A percentile compares a stretch with the other conserved stretches of the same genome.
These are phyloP conservation scores for Leptosomus discolor DNA, from an alignment of 2,113 vertebrate genomes.

Conservation along the genomic window DNA sequence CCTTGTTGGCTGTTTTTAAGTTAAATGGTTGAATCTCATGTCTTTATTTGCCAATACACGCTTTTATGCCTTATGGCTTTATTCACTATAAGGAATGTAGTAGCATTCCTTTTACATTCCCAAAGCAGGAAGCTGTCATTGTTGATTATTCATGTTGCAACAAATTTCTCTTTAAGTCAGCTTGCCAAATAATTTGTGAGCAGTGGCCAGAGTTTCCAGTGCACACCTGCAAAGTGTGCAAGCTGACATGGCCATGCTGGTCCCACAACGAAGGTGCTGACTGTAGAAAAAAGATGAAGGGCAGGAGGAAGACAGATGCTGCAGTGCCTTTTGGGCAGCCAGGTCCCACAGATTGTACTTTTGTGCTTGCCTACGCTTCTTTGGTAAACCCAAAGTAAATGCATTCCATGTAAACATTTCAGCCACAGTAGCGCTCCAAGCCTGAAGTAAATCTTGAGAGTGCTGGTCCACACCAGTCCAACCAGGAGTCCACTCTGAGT, in stretches of 20 bases:
- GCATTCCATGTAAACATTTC: not conserved
- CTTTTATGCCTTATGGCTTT: not conserved
- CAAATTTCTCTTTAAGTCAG: not conserved
- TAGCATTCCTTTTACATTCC: not conserved
- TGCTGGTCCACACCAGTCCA: not conserved
- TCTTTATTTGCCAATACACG: not conserved
- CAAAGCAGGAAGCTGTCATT: not conserved
- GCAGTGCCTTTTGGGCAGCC: rapidly evolving
- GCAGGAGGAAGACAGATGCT: not conserved
- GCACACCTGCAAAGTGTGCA: not conserved
- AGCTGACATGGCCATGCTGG: not conserved
- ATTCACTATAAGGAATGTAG: not conserved
- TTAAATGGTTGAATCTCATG: not conserved
- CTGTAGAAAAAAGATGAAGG: not conserved
- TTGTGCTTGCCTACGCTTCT: not conserved
- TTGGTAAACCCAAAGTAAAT: not conserved
- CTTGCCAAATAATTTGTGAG: not conserved
- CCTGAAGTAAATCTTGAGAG: not conserved
- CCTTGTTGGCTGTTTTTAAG: not conserved
- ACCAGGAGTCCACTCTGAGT: not conserved
- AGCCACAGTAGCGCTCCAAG: not conserved
- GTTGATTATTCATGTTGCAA: not conserved
- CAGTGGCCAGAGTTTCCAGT: not conserved
- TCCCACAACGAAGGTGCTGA: not conserved
- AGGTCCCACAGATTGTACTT: not conserved